These are phyloP conservation scores for Garra rufa DNA, from an alignment of 2,113 vertebrate species.

Conservation along the genomic window DNA sequence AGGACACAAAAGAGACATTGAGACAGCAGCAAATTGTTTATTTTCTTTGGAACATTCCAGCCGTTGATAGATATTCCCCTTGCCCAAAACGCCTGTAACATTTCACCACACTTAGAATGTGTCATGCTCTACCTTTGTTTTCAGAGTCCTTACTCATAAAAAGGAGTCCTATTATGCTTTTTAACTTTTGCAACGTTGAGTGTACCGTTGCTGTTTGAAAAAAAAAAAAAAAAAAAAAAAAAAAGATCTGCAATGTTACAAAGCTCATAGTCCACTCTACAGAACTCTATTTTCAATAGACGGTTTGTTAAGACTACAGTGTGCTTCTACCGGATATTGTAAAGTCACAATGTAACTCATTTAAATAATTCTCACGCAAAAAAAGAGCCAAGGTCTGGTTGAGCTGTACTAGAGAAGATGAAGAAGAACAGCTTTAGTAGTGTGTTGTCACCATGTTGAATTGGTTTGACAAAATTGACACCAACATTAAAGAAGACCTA, in stretches of 20 bases:
- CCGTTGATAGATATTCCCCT: conserved; percentile 75
- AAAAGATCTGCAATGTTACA: background rate
- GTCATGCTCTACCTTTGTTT: conserved; percentile 56
- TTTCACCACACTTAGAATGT: conserved; percentile 72
- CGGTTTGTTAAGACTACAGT: accelerated
- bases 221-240: background rate
- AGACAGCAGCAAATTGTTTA: conserved; percentile 70
- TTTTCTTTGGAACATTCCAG: conserved; percentile 78
- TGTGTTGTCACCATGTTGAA: no score
- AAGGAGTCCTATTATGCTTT: background rate
- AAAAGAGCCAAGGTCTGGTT: no score
- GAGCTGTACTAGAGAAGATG: no score
- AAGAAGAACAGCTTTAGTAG: no score
- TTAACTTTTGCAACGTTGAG: background rate
- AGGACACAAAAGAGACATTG: conserved; percentile 32
- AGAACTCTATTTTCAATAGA: background rate
- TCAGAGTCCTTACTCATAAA: background rate
- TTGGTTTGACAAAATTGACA: no score
- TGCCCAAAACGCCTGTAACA: conserved; percentile 60
- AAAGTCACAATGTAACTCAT: background rate
- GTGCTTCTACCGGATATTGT: background rate
- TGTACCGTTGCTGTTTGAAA: background rate
- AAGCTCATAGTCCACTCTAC: background rate
- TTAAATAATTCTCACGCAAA: background rate
- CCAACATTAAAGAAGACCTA: no score